Percentiles rank a stretch among this genome's conserved stretches.
Evolutionary conservation across 2,888 invertebrate species (phyloP).

Genomic region (Beris morrisii): DNA sequence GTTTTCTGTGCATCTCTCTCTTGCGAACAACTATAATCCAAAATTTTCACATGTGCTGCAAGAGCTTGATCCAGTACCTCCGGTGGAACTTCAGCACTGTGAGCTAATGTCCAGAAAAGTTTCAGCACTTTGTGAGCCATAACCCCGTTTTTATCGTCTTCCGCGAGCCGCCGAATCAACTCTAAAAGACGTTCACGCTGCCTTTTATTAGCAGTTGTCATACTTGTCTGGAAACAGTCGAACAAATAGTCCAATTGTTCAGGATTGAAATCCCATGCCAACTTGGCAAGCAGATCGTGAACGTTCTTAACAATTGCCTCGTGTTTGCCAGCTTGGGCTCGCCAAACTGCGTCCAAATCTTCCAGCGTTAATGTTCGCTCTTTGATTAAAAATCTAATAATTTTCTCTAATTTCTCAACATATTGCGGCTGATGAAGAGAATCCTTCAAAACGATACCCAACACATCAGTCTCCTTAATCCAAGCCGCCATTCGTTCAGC

Average conservation of each 20-base stretch:
- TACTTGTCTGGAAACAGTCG: slow-evolving; percentile 91
- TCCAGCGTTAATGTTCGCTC: slow-evolving; percentile 84
- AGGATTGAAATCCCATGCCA: slow-evolving; percentile 98
- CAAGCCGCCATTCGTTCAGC: slow-evolving; percentile 94
- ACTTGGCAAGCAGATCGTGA: slow-evolving; percentile 91
- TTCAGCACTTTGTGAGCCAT: slow-evolving; percentile 98
- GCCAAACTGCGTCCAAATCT: slow-evolving; percentile 95
- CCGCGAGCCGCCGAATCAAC: slow-evolving; percentile 90
- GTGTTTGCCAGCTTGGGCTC: slow-evolving; percentile 95
- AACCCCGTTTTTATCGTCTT: slow-evolving; percentile 97
- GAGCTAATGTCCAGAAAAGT: slow-evolving; percentile 95
- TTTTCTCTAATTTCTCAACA: slow-evolving; percentile 96
- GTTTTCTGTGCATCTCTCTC: slow-evolving; percentile 95
- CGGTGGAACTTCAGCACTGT: slow-evolving; percentile 92
- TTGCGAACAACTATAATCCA: slow-evolving; percentile 97
- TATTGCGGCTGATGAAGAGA: slow-evolving; percentile 97
- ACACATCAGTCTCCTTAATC: slow-evolving; percentile 93
- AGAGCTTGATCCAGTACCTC: slow-evolving; percentile 97
- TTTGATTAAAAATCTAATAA: slow-evolving; percentile 95
- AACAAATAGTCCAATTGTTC: slow-evolving; percentile 96
- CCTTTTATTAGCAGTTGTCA: slow-evolving; percentile 94
- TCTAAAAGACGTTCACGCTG: slow-evolving; percentile 94
- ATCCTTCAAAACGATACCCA: slow-evolving; percentile 92
- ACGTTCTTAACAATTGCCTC: slow-evolving; percentile 98
- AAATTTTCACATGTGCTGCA: slow-evolving; percentile 92